Evolutionary conservation across 1,140 invertebrate genomes (phyloP), one percentile per base, ranked within the genome.

Genomic region (Ostrea denselamellosa): DNA sequence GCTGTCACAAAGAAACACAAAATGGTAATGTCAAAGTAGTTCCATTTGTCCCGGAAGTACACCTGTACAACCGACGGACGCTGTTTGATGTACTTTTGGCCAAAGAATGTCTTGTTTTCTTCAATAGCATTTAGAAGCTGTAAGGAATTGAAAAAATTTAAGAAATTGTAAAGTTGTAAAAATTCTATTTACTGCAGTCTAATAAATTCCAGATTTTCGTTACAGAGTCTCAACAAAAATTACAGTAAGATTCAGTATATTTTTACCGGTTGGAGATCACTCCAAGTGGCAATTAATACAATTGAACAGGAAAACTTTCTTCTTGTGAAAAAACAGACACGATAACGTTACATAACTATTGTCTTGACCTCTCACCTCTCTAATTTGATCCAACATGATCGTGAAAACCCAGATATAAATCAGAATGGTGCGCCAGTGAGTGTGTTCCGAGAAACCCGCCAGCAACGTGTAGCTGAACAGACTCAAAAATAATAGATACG

Each of bases 31-130:
- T 85, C 83, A 34, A 85, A 56, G 22, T 85, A 58, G 19, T 85
- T 85, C 83, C 83, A 85, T 12, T 85, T 62, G 54, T 85, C 54
- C 28, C 53, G 14, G 12, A 85, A 58, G 54, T 85, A 85, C 12
- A 77, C 68, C 14, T 77, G 68, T 25, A 77, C 25, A 77, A 77
- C 68, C 2, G 68, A 77, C 25, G 68, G 68, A 77, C 68, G 68
- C 25, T 77, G 25, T 34, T 25, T 9, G 28, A 8, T 12, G 8
- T 77, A 77, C 25, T 77, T 77, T 8, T 77, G 68, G 17, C 68
- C 68, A 34, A 77, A 77, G 25, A 28, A 77, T 2, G 12, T 77
- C 25, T 77, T 77, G 68, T 77, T 77, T 77, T 77, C 68, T 10
- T 77, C 68, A 10, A 77, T 77, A 3, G 25, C 68, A 77, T 77